phyloP scores from a whole-genome alignment of 2,113 vertebrate species.

The Dromiciops gliroides region DNA sequence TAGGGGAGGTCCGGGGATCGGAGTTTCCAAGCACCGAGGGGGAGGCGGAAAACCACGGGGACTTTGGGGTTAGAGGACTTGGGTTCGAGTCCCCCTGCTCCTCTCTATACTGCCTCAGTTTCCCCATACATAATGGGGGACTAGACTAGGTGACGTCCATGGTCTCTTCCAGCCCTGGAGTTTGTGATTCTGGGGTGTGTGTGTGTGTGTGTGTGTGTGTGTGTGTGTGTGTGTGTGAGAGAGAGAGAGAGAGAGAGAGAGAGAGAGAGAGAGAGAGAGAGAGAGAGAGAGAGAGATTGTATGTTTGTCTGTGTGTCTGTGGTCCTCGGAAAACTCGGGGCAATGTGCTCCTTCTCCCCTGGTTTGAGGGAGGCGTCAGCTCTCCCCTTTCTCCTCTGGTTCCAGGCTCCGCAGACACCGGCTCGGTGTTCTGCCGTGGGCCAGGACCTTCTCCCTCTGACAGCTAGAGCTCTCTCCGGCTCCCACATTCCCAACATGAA shows the following conservation, averaged over 20 bases:
- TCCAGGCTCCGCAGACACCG: background rate
- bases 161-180: background rate
- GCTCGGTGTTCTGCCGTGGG: background rate
- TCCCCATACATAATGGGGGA: background rate
- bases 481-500: constrained; percentile 86
- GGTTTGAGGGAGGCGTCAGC: background rate
- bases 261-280: too few relatives aligned
- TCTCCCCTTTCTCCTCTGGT: background rate
- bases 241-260: too few relatives aligned
- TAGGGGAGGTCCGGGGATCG: background rate
- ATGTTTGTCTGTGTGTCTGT: background rate
- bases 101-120: background rate
- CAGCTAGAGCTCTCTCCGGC: background rate
- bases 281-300: too few relatives aligned
- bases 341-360: background rate
- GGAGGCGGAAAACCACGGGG: background rate
- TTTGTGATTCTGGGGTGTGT: background rate
- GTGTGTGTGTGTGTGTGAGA: too few relatives aligned
- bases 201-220: too few relatives aligned
- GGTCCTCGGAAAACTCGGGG: background rate
- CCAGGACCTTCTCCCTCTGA: background rate
- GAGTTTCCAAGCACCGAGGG: background rate
- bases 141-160: background rate
- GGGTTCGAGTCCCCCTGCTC: background rate
- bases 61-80: background rate